Evolutionary conservation across 2,797 vertebrate species (phyloP), one percentile per base, ranked within the genome.

Genomic region (Platalea minor): DNA sequence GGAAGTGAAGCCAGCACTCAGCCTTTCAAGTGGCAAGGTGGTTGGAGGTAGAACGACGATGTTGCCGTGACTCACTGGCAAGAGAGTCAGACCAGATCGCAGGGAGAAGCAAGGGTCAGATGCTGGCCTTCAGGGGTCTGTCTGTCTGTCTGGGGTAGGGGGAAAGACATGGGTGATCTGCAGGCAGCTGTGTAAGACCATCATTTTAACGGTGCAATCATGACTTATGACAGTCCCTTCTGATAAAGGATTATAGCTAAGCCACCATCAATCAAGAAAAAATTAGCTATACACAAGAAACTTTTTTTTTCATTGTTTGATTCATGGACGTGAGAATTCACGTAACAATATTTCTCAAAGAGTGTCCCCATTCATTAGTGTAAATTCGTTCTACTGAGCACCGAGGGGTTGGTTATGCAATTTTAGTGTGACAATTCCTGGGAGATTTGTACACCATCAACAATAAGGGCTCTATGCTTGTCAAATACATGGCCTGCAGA

Each of bases 391-490:
- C 76, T 59, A 26, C 61, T 89, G 79, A 88, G 18, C 54, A 82
- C 6, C 0, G 9, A 77, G 18, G 90, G 37, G 70, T 15, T 91
- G 25, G 50, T 88, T 91, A 43, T 43, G 60, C 79, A 92, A 74
- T 81, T 92, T 77, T 76, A 69, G 48, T 77, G 73, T 64, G 85
- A 69, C 14, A 2, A 6, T 93, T 93, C 67, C 53, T 92, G 41
- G 23, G 26, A 31, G 35, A 65, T 85, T 93, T 89, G 37, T 85
- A 69, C 29, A 37, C 9, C 51, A 25, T 33, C 60, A 91, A 94
- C 89, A 93, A 88, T 94, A 90, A 82, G 69, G 28, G 56, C 87
- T 95, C 94, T 94, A 16, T 93, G 63, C 46, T 93, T 60, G 77
- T 64, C 84, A 88, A 26, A 83, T 88, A 60, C 46, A 64, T 84